These are phyloP conservation scores for Diaprepes abbreviatus DNA, from an alignment of 2,888 invertebrate species.

Conservation along the genomic window DNA sequence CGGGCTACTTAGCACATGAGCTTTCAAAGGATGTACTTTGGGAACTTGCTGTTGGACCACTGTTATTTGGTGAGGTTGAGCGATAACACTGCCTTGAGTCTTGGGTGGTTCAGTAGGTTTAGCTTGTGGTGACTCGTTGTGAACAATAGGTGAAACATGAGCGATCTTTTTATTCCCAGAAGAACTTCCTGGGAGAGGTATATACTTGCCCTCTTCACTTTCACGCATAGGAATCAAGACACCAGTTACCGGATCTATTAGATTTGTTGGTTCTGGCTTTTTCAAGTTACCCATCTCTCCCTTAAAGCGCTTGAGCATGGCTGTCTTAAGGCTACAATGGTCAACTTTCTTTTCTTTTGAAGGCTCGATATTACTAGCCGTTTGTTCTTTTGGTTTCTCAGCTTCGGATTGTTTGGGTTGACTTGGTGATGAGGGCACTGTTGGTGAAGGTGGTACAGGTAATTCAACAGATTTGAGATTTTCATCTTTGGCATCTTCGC, in stretches of 20 bases:
- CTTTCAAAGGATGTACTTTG: slow-evolving; percentile 74
- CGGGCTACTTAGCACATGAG: slow-evolving; percentile 74
- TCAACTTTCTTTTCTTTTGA: slow-evolving; percentile 62
- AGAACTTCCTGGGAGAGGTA: slow-evolving; percentile 69
- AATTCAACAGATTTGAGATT: slow-evolving; percentile 24
- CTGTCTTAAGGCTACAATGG: slow-evolving; percentile 63
- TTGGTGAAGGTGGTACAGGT: slow-evolving; percentile 18
- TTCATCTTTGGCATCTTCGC: slow-evolving; percentile 70
- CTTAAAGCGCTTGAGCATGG: slow-evolving; percentile 65
- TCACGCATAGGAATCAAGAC: slow-evolving; percentile 79
- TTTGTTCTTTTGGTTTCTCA: slow-evolving; percentile 52
- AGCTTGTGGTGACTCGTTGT: slow-evolving; percentile 34
- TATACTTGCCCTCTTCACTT: slow-evolving; percentile 78
- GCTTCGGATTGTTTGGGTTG: slow-evolving; percentile 44
- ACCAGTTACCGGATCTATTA: slow-evolving; percentile 83
- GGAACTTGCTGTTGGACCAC: slow-evolving; percentile 57
- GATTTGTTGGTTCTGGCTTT: slow-evolving; percentile 73
- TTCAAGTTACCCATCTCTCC: slow-evolving; percentile 60
- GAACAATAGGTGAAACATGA: neutral
- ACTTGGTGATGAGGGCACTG: slow-evolving; percentile 8
- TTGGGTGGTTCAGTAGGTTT: slow-evolving; percentile 27
- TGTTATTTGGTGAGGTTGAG: slow-evolving; percentile 53
- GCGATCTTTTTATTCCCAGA: slow-evolving; percentile 46
- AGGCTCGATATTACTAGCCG: slow-evolving; percentile 27
- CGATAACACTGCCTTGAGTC: slow-evolving; percentile 49